Conservation (phyloP, 1,140 invertebrate species). For the Megathymus violae region DNA sequence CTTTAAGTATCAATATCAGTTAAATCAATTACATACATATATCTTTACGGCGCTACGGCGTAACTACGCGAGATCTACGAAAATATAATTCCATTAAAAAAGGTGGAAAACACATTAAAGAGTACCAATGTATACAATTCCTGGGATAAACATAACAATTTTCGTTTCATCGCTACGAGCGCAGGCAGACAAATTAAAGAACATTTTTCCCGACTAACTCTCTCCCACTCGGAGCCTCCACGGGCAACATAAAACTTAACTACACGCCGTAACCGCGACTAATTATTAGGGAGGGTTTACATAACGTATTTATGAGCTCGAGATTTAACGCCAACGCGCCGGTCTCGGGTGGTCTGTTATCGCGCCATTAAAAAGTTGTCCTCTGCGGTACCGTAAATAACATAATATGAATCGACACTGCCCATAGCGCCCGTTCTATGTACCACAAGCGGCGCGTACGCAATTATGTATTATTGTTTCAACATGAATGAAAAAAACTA, state of each 20-base stretch:
- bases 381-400: constrained; percentile 74
- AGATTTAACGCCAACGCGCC: constrained; percentile 73
- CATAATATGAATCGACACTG: constrained; percentile 56
- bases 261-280: constrained; percentile 79
- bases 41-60: constrained; percentile 40
- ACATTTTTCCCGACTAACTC: constrained; percentile 72
- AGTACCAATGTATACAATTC: constrained; percentile 59
- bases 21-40: no score
- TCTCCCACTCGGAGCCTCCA: constrained; percentile 64
- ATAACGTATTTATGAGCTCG: constrained; percentile 81
- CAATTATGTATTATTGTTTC: constrained; percentile 20
- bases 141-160: constrained; percentile 78
- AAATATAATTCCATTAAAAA: constrained; percentile 77
- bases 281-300: constrained; percentile 83
- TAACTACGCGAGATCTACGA: constrained; percentile 45
- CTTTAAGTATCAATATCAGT: constrained; percentile 47
- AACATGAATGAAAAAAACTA: background rate
- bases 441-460: constrained; percentile 17
- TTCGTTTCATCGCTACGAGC: constrained; percentile 71
- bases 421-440: constrained; percentile 31
- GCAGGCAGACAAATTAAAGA: constrained; percentile 77
- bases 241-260: constrained; percentile 78
- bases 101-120: constrained; percentile 59
- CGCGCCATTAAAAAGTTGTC: constrained; percentile 81
- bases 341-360: constrained; percentile 80